phyloP scores from a whole-genome alignment of 2,113 vertebrate species.

The Macrotis lagotis region DNA sequence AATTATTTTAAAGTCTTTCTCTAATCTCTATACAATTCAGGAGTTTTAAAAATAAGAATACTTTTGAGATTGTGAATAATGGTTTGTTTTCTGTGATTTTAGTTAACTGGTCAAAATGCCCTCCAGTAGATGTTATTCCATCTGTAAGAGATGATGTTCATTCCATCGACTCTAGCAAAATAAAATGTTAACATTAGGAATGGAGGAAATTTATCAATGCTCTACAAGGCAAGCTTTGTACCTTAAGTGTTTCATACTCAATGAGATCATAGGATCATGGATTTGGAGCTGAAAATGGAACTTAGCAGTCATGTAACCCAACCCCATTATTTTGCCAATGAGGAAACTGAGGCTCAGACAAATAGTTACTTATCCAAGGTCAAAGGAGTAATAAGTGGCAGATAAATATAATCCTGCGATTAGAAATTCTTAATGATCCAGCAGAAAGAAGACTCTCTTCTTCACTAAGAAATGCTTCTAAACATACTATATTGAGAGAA shows the following conservation, averaged over 20 bases:
- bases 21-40: slow-evolving; percentile 53
- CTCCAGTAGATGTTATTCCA: slow-evolving; percentile 48
- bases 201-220: slow-evolving; percentile 1
- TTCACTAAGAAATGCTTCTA: not conserved
- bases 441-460: not conserved
- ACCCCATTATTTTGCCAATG: not conserved
- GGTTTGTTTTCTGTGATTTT: slow-evolving; percentile 41
- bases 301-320: not conserved
- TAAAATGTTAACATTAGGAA: slow-evolving; percentile 8
- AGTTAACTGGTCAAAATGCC: slow-evolving; percentile 47
- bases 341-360: not conserved
- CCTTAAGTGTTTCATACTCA: not conserved
- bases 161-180: slow-evolving; percentile 32
- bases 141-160: not conserved
- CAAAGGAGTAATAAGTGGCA: not conserved
- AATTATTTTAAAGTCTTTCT: slow-evolving; percentile 53
- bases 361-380: not conserved
- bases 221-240: not conserved
- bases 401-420: not conserved
- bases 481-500: not conserved
- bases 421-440: not conserved
- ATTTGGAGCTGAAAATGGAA: not conserved
- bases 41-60: not conserved
- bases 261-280: not conserved
- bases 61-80: slow-evolving; percentile 42